Percentiles rank a stretch among this genome's conserved stretches.
Conservation (phyloP, 2,113 vertebrate genomes). For the Phylloscopus trochiloides region DNA sequence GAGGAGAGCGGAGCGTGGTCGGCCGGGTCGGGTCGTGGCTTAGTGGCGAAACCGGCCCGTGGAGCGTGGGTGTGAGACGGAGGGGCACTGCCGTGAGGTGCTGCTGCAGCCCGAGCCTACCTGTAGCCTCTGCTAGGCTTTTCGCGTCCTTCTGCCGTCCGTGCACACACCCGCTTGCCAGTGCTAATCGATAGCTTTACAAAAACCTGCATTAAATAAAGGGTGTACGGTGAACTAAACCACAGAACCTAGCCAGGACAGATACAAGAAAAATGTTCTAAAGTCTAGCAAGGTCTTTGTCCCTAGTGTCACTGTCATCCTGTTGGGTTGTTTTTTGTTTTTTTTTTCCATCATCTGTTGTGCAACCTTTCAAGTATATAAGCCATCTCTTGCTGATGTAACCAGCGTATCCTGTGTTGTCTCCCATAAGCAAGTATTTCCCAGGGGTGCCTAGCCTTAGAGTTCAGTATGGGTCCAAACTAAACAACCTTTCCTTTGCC, state of each 20-base stretch:
- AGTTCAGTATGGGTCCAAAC: background rate
- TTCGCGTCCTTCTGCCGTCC: background rate
- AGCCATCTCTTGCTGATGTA: constrained; percentile 2
- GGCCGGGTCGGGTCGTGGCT: background rate
- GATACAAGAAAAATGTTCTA: background rate
- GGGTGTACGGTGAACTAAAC: background rate
- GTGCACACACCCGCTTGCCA: accelerated
- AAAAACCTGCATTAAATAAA: background rate
- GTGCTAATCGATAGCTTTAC: background rate
- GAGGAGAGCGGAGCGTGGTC: background rate
- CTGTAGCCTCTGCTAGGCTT: background rate
- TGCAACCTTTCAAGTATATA: background rate
- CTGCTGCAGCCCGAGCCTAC: background rate
- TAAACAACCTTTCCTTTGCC: background rate
- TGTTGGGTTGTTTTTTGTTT: background rate
- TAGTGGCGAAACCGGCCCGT: background rate
- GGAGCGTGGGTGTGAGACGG: background rate
- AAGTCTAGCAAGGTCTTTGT: background rate
- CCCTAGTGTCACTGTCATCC: background rate
- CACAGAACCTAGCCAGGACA: background rate
- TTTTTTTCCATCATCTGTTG: background rate
- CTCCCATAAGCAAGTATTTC: background rate
- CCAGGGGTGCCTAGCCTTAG: background rate
- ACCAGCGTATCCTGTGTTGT: background rate
- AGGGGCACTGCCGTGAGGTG: background rate